A percentile compares a stretch with the other conserved stretches of the same genome.
phyloP scores from a whole-genome alignment of 64 coral and sea anemone species.

The Actinia equina region DNA sequence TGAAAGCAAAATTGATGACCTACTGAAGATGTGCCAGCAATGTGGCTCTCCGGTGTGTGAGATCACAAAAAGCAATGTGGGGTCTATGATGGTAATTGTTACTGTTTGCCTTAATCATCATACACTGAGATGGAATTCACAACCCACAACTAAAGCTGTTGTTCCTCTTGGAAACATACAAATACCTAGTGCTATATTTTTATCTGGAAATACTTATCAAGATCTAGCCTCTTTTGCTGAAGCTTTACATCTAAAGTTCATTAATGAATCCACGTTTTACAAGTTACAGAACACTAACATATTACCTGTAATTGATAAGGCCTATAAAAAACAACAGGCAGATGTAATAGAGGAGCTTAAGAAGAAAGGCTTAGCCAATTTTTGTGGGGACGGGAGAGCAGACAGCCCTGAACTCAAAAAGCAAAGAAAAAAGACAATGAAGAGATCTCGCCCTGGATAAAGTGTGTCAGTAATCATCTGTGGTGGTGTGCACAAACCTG shows the following conservation, averaged over 20 bases:
- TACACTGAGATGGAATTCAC: neutral
- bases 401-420: slow-evolving; percentile 24
- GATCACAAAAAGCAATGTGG: neutral
- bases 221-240: slow-evolving; percentile 25
- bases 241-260: slow-evolving; percentile 27
- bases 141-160: neutral
- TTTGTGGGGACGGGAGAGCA: neutral
- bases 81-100: neutral
- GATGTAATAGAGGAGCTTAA: slow-evolving; percentile 16
- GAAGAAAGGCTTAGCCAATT: neutral
- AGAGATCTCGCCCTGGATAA: slow-evolving; percentile 37
- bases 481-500: slow-evolving; percentile 59
- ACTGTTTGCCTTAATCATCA: neutral
- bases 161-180: slow-evolving; percentile 51
- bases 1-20: slow-evolving; percentile 1
- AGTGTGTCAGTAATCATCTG: slow-evolving; percentile 40
- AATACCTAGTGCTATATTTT: slow-evolving; percentile 38
- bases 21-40: neutral
- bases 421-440: slow-evolving; percentile 38
- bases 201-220: slow-evolving; percentile 36
- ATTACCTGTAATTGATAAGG: slow-evolving; percentile 46
- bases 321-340: slow-evolving; percentile 26
- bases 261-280: slow-evolving; percentile 53
- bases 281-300: slow-evolving; percentile 44
- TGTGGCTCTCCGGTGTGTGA: neutral